Evolutionary conservation across 2,113 vertebrate genomes (phyloP).

Genomic region (Pithys albifrons): DNA sequence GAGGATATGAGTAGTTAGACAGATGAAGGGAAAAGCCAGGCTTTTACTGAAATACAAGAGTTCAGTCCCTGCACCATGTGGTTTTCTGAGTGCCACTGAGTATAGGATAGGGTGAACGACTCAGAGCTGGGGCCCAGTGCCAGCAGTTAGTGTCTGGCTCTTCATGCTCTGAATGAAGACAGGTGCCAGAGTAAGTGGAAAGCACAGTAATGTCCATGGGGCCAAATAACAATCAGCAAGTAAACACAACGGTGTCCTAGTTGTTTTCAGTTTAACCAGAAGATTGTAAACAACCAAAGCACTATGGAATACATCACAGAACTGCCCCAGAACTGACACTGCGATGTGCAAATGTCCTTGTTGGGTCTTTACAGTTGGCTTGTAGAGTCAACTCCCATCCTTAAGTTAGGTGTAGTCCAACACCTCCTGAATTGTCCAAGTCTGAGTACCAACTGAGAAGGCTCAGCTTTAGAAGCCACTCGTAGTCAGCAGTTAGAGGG

Average conservation of each 20-base stretch:
- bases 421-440: not conserved
- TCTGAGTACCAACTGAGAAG: not conserved
- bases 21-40: not conserved
- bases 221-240: not conserved
- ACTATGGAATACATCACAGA: not conserved
- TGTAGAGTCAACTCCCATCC: not conserved
- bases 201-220: not conserved
- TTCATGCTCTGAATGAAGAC: not conserved
- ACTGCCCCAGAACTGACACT: not conserved
- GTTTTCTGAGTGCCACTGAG: not conserved
- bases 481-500: not conserved
- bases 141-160: not conserved
- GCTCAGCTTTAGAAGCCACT: not conserved
- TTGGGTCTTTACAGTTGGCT: not conserved
- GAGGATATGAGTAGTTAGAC: not conserved
- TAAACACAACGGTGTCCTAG: rapidly evolving
- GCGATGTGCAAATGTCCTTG: not conserved
- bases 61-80: not conserved
- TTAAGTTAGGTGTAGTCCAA: not conserved
- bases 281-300: not conserved
- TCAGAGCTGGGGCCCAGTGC: not conserved
- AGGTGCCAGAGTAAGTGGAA: not conserved
- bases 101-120: not conserved
- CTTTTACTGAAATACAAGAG: not conserved
- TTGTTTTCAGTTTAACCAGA: not conserved